These are phyloP conservation scores for Notolepis coatsorum DNA, from an alignment of 2,797 vertebrate species.

Conservation along the genomic window DNA sequence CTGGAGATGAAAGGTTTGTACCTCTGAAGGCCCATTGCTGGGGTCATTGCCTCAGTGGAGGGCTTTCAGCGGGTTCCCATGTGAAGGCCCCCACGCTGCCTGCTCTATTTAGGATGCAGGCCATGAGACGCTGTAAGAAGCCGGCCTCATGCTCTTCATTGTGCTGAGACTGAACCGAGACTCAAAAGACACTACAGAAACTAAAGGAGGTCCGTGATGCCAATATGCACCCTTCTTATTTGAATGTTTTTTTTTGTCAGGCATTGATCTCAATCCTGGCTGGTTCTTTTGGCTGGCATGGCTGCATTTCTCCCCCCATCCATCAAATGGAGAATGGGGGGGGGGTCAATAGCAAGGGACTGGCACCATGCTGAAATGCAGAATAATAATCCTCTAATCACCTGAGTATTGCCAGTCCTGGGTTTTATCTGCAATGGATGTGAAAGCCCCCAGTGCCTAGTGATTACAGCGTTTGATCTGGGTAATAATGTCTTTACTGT, in stretches of 20 bases:
- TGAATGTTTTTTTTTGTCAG: conserved; percentile 40
- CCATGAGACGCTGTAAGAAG: conserved; percentile 43
- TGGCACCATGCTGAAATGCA: conserved; percentile 78
- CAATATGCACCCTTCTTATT: conserved; percentile 44
- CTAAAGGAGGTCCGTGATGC: conserved; percentile 25
- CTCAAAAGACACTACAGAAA: conserved; percentile 42
- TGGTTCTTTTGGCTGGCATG: conserved; percentile 46
- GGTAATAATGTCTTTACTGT: conserved; percentile 87
- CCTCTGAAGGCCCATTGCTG: conserved; percentile 68
- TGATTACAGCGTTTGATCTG: conserved; percentile 88
- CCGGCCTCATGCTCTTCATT: conserved; percentile 43
- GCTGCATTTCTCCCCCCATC: conserved; percentile 52
- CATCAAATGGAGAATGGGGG: conserved; percentile 58
- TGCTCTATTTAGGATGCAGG: conserved; percentile 53
- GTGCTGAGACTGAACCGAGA: conserved; percentile 37
- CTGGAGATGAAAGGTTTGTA: conserved; percentile 76
- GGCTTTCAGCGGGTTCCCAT: conserved; percentile 75
- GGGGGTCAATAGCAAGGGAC: conserved; percentile 63
- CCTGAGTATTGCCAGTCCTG: conserved; percentile 81
- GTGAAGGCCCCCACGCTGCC: conserved; percentile 56
- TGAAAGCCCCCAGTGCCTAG: conserved; percentile 82
- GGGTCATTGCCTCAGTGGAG: conserved; percentile 74
- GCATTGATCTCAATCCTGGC: conserved; percentile 63
- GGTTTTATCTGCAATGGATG: conserved; percentile 82
- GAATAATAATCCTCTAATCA: conserved; percentile 85